Percentiles rank a stretch among this genome's conserved stretches.
These are phyloP conservation scores for Sphyrna mokarran DNA, from an alignment of 2,113 vertebrate genomes.

Conservation along the genomic window DNA sequence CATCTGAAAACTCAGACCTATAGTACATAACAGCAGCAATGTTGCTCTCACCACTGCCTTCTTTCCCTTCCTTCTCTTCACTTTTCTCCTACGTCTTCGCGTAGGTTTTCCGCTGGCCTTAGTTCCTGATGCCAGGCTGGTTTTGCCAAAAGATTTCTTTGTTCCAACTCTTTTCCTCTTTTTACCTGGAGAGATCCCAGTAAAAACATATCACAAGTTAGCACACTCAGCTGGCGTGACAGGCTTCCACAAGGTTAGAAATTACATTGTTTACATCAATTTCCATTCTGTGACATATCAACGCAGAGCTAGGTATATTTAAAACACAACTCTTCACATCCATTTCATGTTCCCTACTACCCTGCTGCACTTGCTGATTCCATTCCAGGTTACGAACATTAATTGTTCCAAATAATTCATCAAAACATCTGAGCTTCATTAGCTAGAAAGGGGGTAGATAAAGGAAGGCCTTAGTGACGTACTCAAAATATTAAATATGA, in stretches of 20 bases:
- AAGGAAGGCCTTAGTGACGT: not conserved
- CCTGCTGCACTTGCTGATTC: not conserved
- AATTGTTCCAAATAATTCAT: too few species aligned
- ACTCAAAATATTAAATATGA: not conserved
- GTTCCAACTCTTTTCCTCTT: conserved; percentile 57
- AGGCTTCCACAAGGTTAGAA: not conserved
- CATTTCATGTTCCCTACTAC: not conserved
- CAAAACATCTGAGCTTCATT: not conserved
- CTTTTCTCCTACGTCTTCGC: conserved; percentile 56
- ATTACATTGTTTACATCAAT: not conserved
- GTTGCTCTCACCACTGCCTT: conserved; percentile 51
- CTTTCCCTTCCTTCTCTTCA: conserved; percentile 59
- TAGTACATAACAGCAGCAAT: conserved; percentile 17
- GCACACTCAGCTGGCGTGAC: not conserved
- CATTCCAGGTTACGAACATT: not conserved
- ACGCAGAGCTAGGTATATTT: not conserved
- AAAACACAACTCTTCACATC: not conserved
- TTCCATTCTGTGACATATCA: not conserved
- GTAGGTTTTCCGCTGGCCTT: conserved; percentile 49
- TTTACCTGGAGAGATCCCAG: conserved; percentile 55
- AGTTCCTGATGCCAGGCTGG: conserved; percentile 42
- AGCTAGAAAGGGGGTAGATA: not conserved
- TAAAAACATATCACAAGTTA: not conserved
- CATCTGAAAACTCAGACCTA: not conserved
- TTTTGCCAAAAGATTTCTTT: conserved; percentile 51